A percentile compares a stretch with the other conserved stretches of the same genome.
These are phyloP conservation scores for Condylura cristata DNA, from an alignment of 2,113 vertebrate genomes.

Conservation along the genomic window DNA sequence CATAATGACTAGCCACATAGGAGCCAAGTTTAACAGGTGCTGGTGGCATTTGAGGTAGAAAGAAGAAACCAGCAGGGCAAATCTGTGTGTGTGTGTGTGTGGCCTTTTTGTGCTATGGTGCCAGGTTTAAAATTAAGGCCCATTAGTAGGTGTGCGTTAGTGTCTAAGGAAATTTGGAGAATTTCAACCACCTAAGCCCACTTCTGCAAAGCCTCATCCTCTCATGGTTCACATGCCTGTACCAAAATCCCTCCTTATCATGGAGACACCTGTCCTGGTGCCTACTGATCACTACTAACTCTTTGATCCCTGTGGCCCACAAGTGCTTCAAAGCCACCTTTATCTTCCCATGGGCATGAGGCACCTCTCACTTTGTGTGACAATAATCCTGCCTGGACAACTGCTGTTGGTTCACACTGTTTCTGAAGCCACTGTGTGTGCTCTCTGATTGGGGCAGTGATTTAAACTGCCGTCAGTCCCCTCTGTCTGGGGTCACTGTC, in stretches of 20 bases:
- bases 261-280: too few species aligned
- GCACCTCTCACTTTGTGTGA: background rate
- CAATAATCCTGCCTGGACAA: accelerated
- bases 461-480: too few species aligned
- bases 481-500: background rate
- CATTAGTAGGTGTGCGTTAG: accelerated
- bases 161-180: too few species aligned
- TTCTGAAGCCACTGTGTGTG: background rate
- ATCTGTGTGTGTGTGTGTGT: background rate
- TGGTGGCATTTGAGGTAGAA: too few species aligned
- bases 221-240: background rate
- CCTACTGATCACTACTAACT: accelerated
- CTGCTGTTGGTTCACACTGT: background rate
- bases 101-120: too few species aligned
- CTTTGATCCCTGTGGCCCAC: background rate
- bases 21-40: background rate
- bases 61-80: background rate
- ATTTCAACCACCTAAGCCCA: accelerated
- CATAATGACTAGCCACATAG: background rate
- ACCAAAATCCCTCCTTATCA: background rate
- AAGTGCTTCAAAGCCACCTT: background rate
- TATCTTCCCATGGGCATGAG: background rate
- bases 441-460: background rate
- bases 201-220: accelerated
- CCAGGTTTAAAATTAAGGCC: background rate